Evolutionary conservation across 2,888 invertebrate genomes (phyloP).

Genomic region (Atethmia centrago): DNA sequence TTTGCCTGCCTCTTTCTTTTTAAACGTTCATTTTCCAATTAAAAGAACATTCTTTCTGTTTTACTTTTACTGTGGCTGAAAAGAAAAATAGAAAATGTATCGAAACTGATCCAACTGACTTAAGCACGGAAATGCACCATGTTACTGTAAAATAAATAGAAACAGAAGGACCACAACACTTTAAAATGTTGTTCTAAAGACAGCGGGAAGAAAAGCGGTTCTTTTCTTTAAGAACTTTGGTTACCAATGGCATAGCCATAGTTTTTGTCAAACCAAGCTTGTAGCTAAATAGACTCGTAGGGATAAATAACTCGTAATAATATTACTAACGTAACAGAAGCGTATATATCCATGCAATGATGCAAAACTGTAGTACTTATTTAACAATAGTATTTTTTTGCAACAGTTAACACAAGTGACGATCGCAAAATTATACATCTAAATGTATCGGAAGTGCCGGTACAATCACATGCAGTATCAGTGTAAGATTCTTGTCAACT

Average conservation of each 20-base stretch:
- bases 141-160: background rate
- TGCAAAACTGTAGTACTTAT: background rate
- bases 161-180: background rate
- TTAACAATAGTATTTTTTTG: no score
- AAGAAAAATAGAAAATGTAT: slow-evolving; percentile 2
- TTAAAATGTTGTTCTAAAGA: background rate
- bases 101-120: background rate
- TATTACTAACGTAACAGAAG: background rate
- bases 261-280: background rate
- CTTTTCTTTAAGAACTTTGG: background rate
- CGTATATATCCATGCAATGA: background rate
- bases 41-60: background rate
- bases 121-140: background rate
- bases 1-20: no score
- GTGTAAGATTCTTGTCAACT: background rate
- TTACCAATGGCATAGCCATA: background rate
- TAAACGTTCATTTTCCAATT: background rate
- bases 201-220: background rate
- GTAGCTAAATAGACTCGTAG: background rate
- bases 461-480: background rate
- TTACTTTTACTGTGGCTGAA: background rate
- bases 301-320: background rate
- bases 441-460: background rate
- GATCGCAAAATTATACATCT: background rate
- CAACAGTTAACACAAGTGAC: background rate